Percentiles rank a stretch among this genome's conserved stretches.
Evolutionary conservation across 2,797 vertebrate species (phyloP).

Genomic region (Dendrocincla tyrannina): DNA sequence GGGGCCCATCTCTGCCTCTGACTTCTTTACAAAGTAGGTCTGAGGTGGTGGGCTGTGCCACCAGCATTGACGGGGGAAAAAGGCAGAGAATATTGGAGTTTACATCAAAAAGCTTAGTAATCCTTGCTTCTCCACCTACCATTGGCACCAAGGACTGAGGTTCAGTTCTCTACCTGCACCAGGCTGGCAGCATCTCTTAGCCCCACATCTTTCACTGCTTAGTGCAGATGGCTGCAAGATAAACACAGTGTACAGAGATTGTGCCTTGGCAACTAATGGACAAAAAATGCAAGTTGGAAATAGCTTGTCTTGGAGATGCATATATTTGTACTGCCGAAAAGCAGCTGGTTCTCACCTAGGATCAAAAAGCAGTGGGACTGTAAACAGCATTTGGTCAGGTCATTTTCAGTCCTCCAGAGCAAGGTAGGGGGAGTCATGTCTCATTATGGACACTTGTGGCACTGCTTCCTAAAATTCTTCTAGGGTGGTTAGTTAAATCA

Average conservation of each 20-base stretch:
- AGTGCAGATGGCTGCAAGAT: neutral
- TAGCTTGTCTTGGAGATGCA: neutral
- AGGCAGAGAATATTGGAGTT: neutral
- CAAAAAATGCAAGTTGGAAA: neutral
- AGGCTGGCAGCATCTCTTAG: neutral
- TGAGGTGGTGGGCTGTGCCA: neutral
- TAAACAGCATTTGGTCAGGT: neutral
- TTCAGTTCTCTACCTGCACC: neutral
- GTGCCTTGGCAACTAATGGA: neutral
- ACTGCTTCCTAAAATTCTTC: slow-evolving; percentile 50
- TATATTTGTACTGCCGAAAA: neutral
- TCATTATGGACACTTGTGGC: neutral
- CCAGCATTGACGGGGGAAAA: neutral
- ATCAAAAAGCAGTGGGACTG: neutral
- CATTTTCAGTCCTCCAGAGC: neutral
- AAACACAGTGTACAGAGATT: fast-evolving
- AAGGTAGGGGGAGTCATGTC: neutral
- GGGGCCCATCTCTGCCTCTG: neutral
- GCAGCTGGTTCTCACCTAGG: neutral
- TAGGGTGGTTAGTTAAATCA: slow-evolving; percentile 57
- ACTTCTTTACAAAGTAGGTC: neutral
- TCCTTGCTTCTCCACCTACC: neutral
- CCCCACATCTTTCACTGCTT: neutral
- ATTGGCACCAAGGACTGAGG: neutral
- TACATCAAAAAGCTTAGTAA: neutral